Percentiles rank a stretch among this genome's conserved stretches.
Conservation (phyloP, 92 coral and sea anemone genomes). For the Zoanthus sociatus region DNA sequence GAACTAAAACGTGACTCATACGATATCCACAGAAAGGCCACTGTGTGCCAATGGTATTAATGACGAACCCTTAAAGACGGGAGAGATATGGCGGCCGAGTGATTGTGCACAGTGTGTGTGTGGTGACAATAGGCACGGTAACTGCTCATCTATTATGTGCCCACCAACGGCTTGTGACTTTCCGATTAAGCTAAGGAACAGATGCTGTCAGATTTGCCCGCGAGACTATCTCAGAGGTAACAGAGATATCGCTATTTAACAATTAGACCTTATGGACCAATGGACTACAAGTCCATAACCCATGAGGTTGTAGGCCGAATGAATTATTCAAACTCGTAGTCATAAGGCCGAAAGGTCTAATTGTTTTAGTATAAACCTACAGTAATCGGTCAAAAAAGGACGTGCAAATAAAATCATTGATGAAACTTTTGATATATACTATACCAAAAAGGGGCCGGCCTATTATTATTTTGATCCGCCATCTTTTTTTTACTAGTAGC, state of each 20-base stretch:
- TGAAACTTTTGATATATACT: too few species aligned
- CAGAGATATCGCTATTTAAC: not conserved
- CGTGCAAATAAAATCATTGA: too few species aligned
- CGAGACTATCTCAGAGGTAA: constrained; percentile 64
- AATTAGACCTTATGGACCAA: not conserved
- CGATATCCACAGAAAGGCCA: constrained; percentile 57
- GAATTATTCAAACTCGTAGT: too few species aligned
- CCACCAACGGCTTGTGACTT: constrained; percentile 55
- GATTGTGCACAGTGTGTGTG: constrained; percentile 81
- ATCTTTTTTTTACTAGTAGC: too few species aligned
- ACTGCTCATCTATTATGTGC: constrained; percentile 64
- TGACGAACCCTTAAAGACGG: constrained; percentile 42
- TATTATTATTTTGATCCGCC: too few species aligned
- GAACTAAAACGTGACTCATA: not conserved
- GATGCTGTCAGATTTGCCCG: constrained; percentile 75
- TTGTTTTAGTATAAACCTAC: too few species aligned
- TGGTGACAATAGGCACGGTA: constrained; percentile 50
- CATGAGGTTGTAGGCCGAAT: too few species aligned
- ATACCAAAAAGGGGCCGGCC: too few species aligned
- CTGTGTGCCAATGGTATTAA: constrained; percentile 49
- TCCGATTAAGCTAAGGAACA: constrained; percentile 68
- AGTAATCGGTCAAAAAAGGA: too few species aligned
- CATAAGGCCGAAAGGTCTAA: too few species aligned
- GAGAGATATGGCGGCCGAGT: constrained; percentile 75
- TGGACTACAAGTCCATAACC: too few species aligned